These are phyloP conservation scores for Vipera latastei DNA, from an alignment of 2,797 vertebrate genomes.

Conservation along the genomic window DNA sequence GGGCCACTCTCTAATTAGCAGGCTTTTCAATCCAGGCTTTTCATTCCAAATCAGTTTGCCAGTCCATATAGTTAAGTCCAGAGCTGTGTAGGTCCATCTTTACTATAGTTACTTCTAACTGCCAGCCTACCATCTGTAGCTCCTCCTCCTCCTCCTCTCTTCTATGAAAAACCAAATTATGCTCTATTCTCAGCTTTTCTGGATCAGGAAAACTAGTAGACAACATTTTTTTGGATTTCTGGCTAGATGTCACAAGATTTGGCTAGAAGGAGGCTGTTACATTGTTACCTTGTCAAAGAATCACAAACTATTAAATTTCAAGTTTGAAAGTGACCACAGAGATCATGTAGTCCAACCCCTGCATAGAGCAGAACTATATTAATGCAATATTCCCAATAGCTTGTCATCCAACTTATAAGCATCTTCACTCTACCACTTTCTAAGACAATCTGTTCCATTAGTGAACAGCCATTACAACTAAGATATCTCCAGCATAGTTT, in stretches of 20 bases:
- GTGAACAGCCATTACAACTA: background rate
- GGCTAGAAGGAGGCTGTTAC: background rate
- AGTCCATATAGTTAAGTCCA: background rate
- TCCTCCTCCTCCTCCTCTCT: background rate
- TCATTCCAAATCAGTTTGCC: background rate
- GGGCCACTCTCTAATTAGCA: background rate
- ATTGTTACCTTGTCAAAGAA: background rate
- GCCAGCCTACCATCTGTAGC: background rate
- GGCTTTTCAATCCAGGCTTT: background rate
- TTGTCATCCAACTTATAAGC: background rate
- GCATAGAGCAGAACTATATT: background rate
- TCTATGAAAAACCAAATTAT: background rate
- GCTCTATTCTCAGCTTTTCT: background rate
- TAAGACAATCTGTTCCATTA: background rate
- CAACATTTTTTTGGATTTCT: background rate
- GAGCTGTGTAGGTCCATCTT: background rate
- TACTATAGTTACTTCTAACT: background rate
- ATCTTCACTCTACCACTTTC: background rate
- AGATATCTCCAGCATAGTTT: background rate
- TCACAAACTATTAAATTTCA: background rate
- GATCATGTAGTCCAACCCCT: background rate
- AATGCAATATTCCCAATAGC: background rate
- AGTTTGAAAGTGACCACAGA: background rate
- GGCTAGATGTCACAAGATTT: background rate
- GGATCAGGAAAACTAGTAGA: background rate